Conservation (phyloP, 2,888 invertebrate species). For the Perithous albicinctus region DNA sequence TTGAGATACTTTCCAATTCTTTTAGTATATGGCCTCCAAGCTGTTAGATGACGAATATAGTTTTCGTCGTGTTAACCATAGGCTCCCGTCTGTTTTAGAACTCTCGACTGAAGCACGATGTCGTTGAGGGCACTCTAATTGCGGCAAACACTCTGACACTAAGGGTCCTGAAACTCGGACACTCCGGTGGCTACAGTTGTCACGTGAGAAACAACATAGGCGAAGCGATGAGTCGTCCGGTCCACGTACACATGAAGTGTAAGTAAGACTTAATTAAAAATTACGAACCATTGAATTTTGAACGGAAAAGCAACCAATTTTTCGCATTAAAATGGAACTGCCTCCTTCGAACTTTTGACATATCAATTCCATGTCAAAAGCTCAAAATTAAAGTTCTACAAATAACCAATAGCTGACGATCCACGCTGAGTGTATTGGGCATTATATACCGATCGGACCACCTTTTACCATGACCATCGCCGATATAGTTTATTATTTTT, state of each 20-base stretch:
- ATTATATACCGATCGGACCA: too few relatives aligned
- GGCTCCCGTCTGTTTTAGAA: constrained; percentile 85
- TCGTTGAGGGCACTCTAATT: constrained; percentile 88
- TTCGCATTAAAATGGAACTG: not conserved
- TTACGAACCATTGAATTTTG: not conserved
- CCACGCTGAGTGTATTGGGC: not conserved
- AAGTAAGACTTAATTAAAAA: constrained; percentile 84
- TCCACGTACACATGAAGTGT: constrained; percentile 92
- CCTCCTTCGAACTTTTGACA: not conserved
- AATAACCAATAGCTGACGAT: too few relatives aligned
- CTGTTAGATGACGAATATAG: not conserved
- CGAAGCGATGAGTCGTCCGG: constrained; percentile 91
- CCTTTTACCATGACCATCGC: too few relatives aligned
- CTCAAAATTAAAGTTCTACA: too few relatives aligned
- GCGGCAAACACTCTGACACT: constrained; percentile 89
- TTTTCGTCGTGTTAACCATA: constrained; percentile 1
- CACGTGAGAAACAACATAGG: constrained; percentile 93
- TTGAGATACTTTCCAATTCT: not conserved
- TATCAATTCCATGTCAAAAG: too few relatives aligned
- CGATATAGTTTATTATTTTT: too few relatives aligned
- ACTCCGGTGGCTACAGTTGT: constrained; percentile 92
- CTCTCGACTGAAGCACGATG: constrained; percentile 88
- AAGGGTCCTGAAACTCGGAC: constrained; percentile 89
- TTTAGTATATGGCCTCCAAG: not conserved
- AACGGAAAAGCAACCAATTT: not conserved